Conservation (phyloP, 2,888 invertebrate genomes). For the Mechanitis mazaeus region DNA sequence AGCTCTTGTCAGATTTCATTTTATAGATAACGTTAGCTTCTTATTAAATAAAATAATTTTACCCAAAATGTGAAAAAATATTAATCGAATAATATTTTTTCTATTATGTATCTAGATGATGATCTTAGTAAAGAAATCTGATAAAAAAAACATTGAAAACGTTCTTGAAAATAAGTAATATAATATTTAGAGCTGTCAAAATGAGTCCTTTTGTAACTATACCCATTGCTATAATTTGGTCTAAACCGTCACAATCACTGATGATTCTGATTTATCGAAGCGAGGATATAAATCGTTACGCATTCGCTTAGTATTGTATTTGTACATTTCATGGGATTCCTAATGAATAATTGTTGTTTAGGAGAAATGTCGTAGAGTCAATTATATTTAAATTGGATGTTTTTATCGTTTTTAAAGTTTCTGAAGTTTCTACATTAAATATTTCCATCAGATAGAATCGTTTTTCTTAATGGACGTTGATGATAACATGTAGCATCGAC, state of each 20-base stretch:
- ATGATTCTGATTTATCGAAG: conserved; percentile 34
- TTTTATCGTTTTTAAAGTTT: not conserved
- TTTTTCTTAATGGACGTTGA: conserved; percentile 29
- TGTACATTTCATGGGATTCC: conserved; percentile 29
- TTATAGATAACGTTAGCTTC: conserved; percentile 11
- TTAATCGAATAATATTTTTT: not conserved
- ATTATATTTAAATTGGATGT: no score
- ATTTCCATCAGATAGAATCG: conserved; percentile 17
- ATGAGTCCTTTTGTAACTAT: conserved; percentile 18
- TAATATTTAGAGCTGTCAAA: not conserved
- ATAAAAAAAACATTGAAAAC: not conserved
- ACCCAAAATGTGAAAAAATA: not conserved
- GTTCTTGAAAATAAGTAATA: not conserved
- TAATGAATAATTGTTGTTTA: conserved; percentile 35
- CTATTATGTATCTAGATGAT: no score
- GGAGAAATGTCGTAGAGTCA: conserved; percentile 26
- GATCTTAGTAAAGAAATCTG: no score
- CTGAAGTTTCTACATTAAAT: conserved; percentile 1
- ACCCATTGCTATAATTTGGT: conserved; percentile 21
- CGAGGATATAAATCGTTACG: conserved; percentile 35
- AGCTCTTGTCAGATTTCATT: conserved; percentile 17
- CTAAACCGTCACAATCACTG: conserved; percentile 28
- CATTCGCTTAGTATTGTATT: conserved; percentile 32
- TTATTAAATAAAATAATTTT: not conserved
- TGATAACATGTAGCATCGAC: conserved; percentile 31